Percentiles rank a stretch among this genome's conserved stretches.
Evolutionary conservation across 2,888 invertebrate species (phyloP).

Genomic region (Horisme vitalbata): DNA sequence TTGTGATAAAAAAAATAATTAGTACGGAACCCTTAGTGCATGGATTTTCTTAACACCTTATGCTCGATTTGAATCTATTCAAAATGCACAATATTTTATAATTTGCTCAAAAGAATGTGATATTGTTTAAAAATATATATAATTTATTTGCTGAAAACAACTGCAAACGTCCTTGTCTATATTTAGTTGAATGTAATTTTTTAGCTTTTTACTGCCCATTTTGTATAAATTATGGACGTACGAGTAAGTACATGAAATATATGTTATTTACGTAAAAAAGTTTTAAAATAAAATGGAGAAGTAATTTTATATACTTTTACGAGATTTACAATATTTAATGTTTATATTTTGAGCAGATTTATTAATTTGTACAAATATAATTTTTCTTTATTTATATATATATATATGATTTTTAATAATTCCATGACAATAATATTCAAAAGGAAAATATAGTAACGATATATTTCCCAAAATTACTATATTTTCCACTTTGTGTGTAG

Average conservation of each 20-base stretch:
- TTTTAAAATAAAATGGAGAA: not conserved
- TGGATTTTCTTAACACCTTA: conserved; percentile 1
- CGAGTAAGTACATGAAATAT: too few species aligned
- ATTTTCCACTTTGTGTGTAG: conserved; percentile 26
- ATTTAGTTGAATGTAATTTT: conserved; percentile 23
- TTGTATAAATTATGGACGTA: conserved; percentile 7
- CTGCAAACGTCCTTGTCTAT: conserved; percentile 20
- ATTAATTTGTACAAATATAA: not conserved
- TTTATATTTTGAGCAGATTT: conserved; percentile 8
- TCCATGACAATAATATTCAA: conserved; percentile 24
- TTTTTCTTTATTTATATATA: not conserved
- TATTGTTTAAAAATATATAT: conserved; percentile 3
- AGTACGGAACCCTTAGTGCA: conserved; percentile 5
- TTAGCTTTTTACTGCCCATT: conserved; percentile 31
- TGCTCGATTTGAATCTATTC: not conserved
- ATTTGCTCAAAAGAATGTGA: conserved; percentile 16
- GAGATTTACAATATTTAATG: not conserved
- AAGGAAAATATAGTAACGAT: conserved; percentile 33
- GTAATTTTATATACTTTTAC: conserved; percentile 1
- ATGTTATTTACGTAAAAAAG: not conserved
- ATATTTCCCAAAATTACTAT: conserved; percentile 41
- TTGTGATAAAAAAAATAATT: not conserved
- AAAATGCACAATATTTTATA: conserved; percentile 15
- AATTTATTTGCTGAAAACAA: conserved; percentile 13
- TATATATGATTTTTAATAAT: not conserved